These are phyloP conservation scores for Neelides sp. DNA, from an alignment of 1,140 invertebrate species.

Conservation along the genomic window DNA sequence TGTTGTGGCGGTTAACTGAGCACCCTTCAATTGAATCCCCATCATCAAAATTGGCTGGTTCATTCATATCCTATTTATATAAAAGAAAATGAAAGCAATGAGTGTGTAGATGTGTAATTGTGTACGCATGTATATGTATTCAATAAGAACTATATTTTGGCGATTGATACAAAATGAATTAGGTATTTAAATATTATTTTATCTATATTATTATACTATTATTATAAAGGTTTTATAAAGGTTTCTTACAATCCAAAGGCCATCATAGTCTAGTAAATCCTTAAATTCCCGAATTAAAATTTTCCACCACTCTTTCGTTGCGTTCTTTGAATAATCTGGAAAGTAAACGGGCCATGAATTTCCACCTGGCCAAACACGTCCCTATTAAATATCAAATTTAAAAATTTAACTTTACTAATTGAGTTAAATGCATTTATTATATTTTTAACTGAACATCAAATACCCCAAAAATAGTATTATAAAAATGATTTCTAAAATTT, in stretches of 20 bases:
- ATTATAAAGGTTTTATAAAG: not conserved
- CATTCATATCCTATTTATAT: conserved; percentile 28
- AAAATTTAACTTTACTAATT: no score
- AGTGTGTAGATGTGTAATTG: no score
- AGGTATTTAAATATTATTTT: not conserved
- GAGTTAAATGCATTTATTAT: no score
- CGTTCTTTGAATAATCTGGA: conserved; percentile 6
- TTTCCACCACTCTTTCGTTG: conserved; percentile 22
- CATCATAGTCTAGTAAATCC: conserved; percentile 25
- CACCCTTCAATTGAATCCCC: conserved; percentile 27
- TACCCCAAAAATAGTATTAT: no score
- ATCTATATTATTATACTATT: not conserved
- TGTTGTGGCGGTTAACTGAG: conserved; percentile 19
- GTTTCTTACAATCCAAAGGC: conserved; percentile 26
- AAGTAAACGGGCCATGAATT: conserved; percentile 11
- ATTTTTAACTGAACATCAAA: no score
- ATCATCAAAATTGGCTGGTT: conserved; percentile 28
- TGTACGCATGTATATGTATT: no score
- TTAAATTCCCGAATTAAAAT: conserved; percentile 16
- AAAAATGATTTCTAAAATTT: no score
- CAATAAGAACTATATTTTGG: no score
- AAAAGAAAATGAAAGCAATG: conserved; percentile 6
- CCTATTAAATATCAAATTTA: no score
- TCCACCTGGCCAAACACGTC: conserved; percentile 16
- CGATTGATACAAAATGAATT: not conserved